A percentile compares a stretch with the other conserved stretches of the same genome.
Evolutionary conservation across 2,113 vertebrate genomes (phyloP).

Genomic region (Ginglymostoma cirratum): DNA sequence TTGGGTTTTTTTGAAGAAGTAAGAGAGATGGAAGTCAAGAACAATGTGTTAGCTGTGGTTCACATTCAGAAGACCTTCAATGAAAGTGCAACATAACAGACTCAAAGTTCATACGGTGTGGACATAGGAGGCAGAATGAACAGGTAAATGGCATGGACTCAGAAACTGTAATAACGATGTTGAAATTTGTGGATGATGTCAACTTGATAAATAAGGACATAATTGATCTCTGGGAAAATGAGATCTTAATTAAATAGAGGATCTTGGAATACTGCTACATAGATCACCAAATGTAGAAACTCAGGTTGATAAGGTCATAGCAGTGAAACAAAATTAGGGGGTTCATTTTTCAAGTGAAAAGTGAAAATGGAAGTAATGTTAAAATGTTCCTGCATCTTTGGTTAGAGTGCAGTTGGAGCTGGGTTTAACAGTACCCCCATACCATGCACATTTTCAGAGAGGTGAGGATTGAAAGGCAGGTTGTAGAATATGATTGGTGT

Average conservation of each 20-base stretch:
- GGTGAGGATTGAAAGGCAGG: too few species aligned
- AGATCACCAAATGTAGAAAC: neutral
- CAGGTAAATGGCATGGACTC: neutral
- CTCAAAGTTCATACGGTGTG: neutral
- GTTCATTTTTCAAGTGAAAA: neutral
- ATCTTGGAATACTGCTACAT: neutral
- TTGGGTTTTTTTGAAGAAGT: neutral
- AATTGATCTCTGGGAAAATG: neutral
- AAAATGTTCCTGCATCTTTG: neutral
- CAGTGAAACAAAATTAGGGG: neutral
- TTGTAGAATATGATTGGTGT: too few species aligned
- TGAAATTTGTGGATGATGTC: neutral
- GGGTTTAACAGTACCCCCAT: too few species aligned
- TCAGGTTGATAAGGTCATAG: neutral
- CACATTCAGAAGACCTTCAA: neutral
- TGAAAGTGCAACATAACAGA: neutral
- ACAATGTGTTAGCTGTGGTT: neutral
- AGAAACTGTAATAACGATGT: neutral
- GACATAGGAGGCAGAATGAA: neutral
- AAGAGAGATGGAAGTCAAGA: neutral
- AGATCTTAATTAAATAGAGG: neutral
- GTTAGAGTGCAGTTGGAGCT: neutral
- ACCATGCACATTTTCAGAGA: too few species aligned
- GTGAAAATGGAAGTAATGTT: neutral
- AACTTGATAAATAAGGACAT: neutral